phyloP scores from a whole-genome alignment of 2,797 vertebrate species.

The Poecile montanus region DNA sequence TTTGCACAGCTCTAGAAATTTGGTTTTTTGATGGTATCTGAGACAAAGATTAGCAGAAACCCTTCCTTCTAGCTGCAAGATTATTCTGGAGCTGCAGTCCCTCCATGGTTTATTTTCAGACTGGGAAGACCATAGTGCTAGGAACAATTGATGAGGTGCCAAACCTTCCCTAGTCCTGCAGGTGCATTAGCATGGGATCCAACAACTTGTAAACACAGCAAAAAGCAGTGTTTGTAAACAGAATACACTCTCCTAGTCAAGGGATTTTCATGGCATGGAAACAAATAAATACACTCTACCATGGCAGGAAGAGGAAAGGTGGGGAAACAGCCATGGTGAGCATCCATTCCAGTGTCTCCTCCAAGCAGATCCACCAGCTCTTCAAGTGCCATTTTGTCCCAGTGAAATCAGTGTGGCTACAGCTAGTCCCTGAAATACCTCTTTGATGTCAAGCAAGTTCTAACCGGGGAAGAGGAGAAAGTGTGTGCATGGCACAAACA shows the following conservation, averaged over 20 bases:
- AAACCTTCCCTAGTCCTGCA: background rate
- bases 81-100: background rate
- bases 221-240: background rate
- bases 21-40: background rate
- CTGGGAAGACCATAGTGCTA: background rate
- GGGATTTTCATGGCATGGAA: background rate
- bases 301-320: background rate
- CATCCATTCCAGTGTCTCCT: background rate
- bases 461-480: background rate
- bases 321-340: background rate
- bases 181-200: background rate
- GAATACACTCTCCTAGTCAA: background rate
- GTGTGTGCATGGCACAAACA: rapidly evolving
- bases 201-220: background rate
- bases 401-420: background rate
- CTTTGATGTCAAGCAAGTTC: background rate
- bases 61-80: background rate
- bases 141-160: background rate
- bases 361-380: background rate
- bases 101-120: background rate
- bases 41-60: background rate
- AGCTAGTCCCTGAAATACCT: background rate
- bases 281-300: rapidly evolving
- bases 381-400: background rate
- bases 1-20: background rate